Evolutionary conservation across 2,888 invertebrate genomes (phyloP), one percentile per base, ranked within the genome.

Genomic region (Geotrupes spiniger): DNA sequence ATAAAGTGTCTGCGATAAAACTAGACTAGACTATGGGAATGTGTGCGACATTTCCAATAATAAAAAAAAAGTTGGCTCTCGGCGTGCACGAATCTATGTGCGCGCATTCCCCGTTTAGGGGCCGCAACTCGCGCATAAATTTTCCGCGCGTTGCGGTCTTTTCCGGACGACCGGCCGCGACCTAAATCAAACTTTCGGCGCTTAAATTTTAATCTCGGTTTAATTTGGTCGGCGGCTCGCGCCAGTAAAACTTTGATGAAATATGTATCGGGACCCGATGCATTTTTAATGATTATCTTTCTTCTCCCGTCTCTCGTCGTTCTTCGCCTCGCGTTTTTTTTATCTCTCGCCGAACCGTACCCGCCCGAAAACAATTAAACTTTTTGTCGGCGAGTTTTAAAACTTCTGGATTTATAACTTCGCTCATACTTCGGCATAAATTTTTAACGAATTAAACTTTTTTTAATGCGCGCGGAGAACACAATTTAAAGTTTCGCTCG

Each of bases 281-380:
- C 61, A 63, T 63, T 60, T 63, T 62, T 63, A 63, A 63, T 61
- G 62, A 62, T 62, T 60, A 53, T 56, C 50, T 37, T 15, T 49
- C 26, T 44, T 29, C 25, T 44, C 28, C 12, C 29, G 21, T 36
- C 38, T 28, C 44, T 47, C n/a, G n/a, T 55, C 51, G 51, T 51
- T 40, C 54, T 46, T 54, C 38, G 42, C 46, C 46, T 36, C 47
- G 56, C 56, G n/a, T 21, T 21, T 21, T 21, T 21, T 6, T 6
- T 6, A 21, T 6, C 21, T 21, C 21, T 6, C 6, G 4, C 21
- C 4, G 21, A 4, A 3, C 6, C 6, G 21, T n/a, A n/a, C n/a
- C n/a, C n/a, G n/a, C n/a, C n/a, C n/a, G 28, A 41, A 41, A 41
- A 41, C 41, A 41, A 41, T 41, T 41, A 41, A 41, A 41, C 41